Evolutionary conservation across 2,888 invertebrate genomes (phyloP).

Genomic region (Acholoe squamosa): DNA sequence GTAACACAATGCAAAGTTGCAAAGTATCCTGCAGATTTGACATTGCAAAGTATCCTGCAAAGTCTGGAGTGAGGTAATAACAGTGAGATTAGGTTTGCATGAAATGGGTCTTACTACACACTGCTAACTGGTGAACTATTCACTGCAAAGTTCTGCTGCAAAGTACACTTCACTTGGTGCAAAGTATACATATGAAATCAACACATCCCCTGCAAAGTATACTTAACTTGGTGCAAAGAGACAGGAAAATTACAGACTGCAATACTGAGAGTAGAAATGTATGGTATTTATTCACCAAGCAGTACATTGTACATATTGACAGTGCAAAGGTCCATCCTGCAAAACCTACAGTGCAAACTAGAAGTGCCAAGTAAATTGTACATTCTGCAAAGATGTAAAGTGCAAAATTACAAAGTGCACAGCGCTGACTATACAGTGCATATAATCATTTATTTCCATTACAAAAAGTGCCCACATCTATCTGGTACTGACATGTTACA

Average conservation of each 20-base stretch:
- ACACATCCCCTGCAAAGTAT: background rate
- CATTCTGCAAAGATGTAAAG: background rate
- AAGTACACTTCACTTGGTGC: background rate
- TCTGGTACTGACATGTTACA: background rate
- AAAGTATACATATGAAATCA: background rate
- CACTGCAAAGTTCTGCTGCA: background rate
- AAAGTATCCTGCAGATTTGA: background rate
- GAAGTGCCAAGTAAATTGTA: background rate
- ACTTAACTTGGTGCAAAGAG: background rate
- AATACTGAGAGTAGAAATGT: background rate
- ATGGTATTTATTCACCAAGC: background rate
- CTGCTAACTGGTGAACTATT: background rate
- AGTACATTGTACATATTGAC: background rate
- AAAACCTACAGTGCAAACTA: constrained; percentile 13
- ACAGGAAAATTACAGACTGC: background rate
- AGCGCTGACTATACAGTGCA: background rate
- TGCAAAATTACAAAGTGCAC: background rate
- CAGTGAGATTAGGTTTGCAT: too few relatives aligned
- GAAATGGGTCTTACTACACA: too few relatives aligned
- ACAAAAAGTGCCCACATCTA: background rate
- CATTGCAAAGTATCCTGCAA: background rate
- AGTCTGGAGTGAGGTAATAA: background rate
- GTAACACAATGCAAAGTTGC: background rate
- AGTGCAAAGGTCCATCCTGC: background rate
- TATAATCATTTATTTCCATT: too few relatives aligned